Percentiles rank a stretch among this genome's conserved stretches.
Evolutionary conservation across 2,797 vertebrate genomes (phyloP).

Genomic region (Champsocephalus esox): DNA sequence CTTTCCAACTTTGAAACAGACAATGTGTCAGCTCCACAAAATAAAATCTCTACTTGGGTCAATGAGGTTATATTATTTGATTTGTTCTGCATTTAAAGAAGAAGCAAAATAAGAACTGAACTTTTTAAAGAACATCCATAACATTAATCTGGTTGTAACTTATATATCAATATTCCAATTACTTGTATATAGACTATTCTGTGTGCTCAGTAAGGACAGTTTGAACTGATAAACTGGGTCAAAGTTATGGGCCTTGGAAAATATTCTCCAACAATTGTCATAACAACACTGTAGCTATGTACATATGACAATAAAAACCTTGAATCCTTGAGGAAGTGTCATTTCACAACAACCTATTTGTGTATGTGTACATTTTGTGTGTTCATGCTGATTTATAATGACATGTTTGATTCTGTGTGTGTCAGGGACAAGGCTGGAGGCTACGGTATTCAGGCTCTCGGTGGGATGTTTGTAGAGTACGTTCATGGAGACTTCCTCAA

Average conservation of each 20-base stretch:
- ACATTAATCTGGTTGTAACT: too few relatives aligned
- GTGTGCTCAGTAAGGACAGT: too few relatives aligned
- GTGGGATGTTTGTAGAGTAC: slow-evolving; percentile 94
- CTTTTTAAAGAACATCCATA: too few relatives aligned
- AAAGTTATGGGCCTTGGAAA: too few relatives aligned
- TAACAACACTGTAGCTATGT: too few relatives aligned
- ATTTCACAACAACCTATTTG: not conserved
- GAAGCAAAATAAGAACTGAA: not conserved
- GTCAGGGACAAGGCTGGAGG: slow-evolving; percentile 97
- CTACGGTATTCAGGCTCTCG: slow-evolving; percentile 95
- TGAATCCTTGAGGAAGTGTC: not conserved
- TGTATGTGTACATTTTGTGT: not conserved
- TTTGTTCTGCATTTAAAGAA: not conserved
- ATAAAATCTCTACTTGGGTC: not conserved
- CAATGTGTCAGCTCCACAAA: slow-evolving; percentile 4
- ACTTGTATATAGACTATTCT: too few relatives aligned
- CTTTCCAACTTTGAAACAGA: slow-evolving; percentile 5
- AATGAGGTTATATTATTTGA: not conserved
- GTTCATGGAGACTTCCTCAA: slow-evolving; percentile 95
- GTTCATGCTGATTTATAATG: not conserved
- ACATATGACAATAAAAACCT: too few relatives aligned
- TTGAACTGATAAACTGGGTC: too few relatives aligned
- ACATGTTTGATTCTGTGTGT: slow-evolving; percentile 25
- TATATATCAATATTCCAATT: too few relatives aligned
- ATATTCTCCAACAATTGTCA: too few relatives aligned